phyloP scores from a whole-genome alignment of 2,888 invertebrate species.

The Nebria salina region DNA sequence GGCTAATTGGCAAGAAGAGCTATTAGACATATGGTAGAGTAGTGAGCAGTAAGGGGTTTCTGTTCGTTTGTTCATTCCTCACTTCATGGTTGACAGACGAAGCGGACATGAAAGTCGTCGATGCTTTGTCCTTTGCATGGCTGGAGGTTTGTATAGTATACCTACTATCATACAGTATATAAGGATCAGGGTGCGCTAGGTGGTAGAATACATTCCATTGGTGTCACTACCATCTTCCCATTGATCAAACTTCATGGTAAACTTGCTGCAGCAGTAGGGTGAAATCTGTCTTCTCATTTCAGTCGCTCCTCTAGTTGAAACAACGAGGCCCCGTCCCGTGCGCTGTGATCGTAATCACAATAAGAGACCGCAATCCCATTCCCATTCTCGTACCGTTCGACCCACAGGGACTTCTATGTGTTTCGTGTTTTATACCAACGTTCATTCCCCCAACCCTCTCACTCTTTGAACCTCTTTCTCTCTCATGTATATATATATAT shows the following conservation, averaged over 20 bases:
- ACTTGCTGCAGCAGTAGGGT: slow-evolving; percentile 20
- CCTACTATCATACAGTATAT: background rate
- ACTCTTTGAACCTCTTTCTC: background rate
- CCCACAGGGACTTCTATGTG: slow-evolving; percentile 4
- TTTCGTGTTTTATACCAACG: background rate
- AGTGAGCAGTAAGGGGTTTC: background rate
- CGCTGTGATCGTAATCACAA: slow-evolving; percentile 4
- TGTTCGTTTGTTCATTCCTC: background rate
- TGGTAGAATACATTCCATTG: slow-evolving; percentile 34
- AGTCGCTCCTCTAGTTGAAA: slow-evolving; percentile 28
- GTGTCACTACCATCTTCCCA: slow-evolving; percentile 53
- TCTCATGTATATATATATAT: background rate
- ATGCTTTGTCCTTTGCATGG: background rate
- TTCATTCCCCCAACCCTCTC: background rate
- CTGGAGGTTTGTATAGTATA: background rate
- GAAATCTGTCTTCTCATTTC: slow-evolving; percentile 27
- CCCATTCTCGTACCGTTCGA: slow-evolving; percentile 4
- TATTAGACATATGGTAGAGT: background rate
- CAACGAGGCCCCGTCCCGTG: slow-evolving; percentile 24
- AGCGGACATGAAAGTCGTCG: background rate
- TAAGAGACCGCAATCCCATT: slow-evolving; percentile 10
- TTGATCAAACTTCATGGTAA: slow-evolving; percentile 54
- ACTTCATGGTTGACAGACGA: slow-evolving; percentile 1
- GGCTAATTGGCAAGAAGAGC: slow-evolving; percentile 2
- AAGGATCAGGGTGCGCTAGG: slow-evolving; percentile 9